Evolutionary conservation across 2,797 vertebrate genomes (phyloP).

Genomic region (Triplophysa yarkandensis): DNA sequence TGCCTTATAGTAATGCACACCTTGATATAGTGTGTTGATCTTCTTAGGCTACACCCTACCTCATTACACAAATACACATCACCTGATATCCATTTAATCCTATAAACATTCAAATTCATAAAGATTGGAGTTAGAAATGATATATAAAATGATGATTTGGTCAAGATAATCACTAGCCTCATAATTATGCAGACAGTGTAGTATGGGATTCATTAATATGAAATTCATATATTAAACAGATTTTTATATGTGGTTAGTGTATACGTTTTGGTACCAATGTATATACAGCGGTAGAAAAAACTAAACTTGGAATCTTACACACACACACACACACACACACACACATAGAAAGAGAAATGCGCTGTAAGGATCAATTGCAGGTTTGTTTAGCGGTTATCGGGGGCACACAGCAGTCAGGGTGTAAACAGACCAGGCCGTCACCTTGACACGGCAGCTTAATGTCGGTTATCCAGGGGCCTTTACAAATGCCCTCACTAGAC

Average conservation of each 20-base stretch:
- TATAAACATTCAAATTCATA: no score
- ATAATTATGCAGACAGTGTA: no score
- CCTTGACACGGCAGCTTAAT: constrained; percentile 51
- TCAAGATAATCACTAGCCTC: no score
- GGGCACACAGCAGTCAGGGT: constrained; percentile 19
- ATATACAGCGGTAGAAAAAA: background rate
- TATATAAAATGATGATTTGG: no score
- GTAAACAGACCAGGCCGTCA: constrained; percentile 51
- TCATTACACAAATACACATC: no score
- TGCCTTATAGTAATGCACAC: no score
- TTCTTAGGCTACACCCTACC: no score
- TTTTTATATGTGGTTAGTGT: background rate
- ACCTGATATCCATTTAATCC: no score
- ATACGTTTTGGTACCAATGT: background rate
- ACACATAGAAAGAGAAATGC: constrained; percentile 12
- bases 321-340: constrained; percentile 37
- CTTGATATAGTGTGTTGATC: no score
- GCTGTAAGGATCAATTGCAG: constrained; percentile 47
- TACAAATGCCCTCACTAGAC: constrained; percentile 31
- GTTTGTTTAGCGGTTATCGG: constrained; percentile 40
- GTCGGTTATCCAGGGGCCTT: constrained; percentile 35
- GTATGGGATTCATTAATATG: background rate
- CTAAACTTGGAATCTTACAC: background rate
- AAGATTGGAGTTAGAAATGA: no score
- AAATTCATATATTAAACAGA: background rate